A percentile compares a stretch with the other conserved stretches of the same genome.
Conservation (phyloP, 64 coral and sea anemone genomes). For the Orbicella faveolata region DNA sequence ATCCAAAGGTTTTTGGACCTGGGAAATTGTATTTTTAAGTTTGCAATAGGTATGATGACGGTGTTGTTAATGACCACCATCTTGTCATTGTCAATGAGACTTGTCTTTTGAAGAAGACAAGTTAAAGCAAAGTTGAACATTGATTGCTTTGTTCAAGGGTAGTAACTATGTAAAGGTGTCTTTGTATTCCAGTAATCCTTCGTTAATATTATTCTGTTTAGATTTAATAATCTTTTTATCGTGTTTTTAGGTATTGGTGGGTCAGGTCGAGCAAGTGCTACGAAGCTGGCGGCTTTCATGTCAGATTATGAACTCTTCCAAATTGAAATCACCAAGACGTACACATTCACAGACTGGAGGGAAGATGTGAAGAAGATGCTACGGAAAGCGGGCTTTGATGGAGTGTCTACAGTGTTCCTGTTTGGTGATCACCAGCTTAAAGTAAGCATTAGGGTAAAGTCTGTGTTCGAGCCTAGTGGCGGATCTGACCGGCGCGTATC, state of each 20-base stretch:
- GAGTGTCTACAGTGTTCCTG: slow-evolving; percentile 85
- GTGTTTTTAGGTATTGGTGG: slow-evolving; percentile 83
- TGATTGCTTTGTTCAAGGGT: not conserved
- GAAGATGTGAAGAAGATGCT: slow-evolving; percentile 96
- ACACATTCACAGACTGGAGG: slow-evolving; percentile 83
- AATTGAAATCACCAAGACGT: slow-evolving; percentile 97
- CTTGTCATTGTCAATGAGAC: too few species aligned
- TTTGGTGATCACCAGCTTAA: slow-evolving; percentile 97
- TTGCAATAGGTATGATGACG: too few species aligned
- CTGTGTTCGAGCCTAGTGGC: not conserved
- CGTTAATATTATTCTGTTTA: not conserved
- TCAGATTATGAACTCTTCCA: slow-evolving; percentile 98
- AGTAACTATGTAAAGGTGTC: not conserved
- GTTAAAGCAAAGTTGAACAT: too few species aligned
- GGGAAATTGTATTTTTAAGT: too few species aligned
- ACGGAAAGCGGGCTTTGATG: slow-evolving; percentile 82
- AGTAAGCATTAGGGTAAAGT: slow-evolving; percentile 30
- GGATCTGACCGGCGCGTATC: not conserved
- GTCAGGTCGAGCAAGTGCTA: slow-evolving; percentile 80
- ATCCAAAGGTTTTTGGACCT: too few species aligned
- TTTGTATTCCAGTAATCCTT: too few species aligned
- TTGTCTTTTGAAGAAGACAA: too few species aligned
- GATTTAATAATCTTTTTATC: not conserved
- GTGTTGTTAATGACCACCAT: too few species aligned
- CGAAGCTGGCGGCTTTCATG: slow-evolving; percentile 91